A percentile compares a stretch with the other conserved stretches of the same genome.
phyloP scores from a whole-genome alignment of 1,140 invertebrate species.

The Lepidurus couesii region DNA sequence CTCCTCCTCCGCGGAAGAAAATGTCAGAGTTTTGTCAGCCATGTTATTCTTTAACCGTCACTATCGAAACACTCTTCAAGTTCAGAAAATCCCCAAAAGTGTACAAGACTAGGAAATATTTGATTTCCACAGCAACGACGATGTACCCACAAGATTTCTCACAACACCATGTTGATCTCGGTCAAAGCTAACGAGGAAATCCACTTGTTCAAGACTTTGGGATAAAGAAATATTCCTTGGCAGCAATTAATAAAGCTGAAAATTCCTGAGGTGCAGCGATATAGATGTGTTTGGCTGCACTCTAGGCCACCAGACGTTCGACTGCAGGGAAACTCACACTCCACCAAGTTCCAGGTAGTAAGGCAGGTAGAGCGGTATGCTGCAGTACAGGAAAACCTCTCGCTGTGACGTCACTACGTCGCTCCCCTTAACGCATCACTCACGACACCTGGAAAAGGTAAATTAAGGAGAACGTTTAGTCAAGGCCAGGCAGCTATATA shows the following conservation, averaged over 20 bases:
- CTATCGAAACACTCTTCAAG: no score
- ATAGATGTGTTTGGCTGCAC: not conserved
- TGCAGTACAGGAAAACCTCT: not conserved
- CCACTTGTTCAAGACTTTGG: no score
- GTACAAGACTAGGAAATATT: no score
- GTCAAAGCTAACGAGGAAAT: no score
- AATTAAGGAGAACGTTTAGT: constrained; percentile 10
- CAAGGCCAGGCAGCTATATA: not conserved
- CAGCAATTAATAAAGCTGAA: not conserved
- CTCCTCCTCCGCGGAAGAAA: constrained; percentile 31
- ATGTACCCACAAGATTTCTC: no score
- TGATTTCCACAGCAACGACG: no score
- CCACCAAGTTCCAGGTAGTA: constrained; percentile 1
- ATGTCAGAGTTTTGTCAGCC: constrained; percentile 23
- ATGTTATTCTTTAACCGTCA: not conserved
- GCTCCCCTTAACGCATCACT: not conserved
- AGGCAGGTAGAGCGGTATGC: not conserved
- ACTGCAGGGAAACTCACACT: not conserved
- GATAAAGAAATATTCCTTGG: no score
- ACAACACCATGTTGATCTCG: no score
- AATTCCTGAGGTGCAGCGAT: not conserved
- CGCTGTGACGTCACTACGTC: not conserved
- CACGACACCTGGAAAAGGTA: not conserved
- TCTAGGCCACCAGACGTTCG: constrained; percentile 16
- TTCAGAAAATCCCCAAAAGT: no score